These are phyloP conservation scores for Tanytarsus gracilentus DNA, from an alignment of 2,888 invertebrate genomes.

Conservation along the genomic window DNA sequence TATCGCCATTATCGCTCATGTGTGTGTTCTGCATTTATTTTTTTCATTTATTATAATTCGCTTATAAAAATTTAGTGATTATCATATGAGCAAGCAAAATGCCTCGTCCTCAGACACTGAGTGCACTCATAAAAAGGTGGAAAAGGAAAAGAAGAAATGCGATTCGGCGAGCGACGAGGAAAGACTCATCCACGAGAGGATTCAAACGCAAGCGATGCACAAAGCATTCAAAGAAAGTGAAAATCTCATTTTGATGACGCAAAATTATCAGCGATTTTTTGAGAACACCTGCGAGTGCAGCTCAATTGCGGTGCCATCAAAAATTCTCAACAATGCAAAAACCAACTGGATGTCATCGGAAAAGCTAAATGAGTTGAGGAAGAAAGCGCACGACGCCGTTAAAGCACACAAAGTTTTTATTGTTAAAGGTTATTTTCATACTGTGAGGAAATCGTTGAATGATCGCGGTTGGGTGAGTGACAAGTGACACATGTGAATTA, in stretches of 20 bases:
- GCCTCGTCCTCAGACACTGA: neutral
- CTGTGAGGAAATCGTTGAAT: constrained; percentile 58
- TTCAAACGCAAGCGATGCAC: neutral
- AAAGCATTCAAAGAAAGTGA: constrained; percentile 21
- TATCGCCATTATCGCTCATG: too few species aligned
- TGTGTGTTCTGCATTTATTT: too few species aligned
- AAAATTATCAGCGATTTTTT: constrained; percentile 26
- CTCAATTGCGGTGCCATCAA: constrained; percentile 28
- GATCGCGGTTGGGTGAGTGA: constrained; percentile 55
- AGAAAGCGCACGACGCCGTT: constrained; percentile 55
- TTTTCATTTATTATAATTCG: neutral
- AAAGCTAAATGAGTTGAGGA: constrained; percentile 54
- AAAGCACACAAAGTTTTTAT: constrained; percentile 58
- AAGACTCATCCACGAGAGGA: constrained; percentile 16
- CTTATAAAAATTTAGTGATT: neutral
- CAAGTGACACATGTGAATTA: neutral
- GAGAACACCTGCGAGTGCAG: constrained; percentile 30
- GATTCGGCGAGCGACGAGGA: constrained; percentile 17
- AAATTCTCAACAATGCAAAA: constrained; percentile 24
- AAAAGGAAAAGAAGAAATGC: constrained; percentile 16
- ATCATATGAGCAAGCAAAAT: constrained; percentile 26
- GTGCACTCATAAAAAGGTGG: neutral
- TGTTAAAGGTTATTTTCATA: constrained; percentile 62
- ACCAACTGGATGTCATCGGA: constrained; percentile 52
- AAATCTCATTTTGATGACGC: constrained; percentile 26